Evolutionary conservation across 2,888 invertebrate species (phyloP).

Genomic region (Cybosia mesomella): DNA sequence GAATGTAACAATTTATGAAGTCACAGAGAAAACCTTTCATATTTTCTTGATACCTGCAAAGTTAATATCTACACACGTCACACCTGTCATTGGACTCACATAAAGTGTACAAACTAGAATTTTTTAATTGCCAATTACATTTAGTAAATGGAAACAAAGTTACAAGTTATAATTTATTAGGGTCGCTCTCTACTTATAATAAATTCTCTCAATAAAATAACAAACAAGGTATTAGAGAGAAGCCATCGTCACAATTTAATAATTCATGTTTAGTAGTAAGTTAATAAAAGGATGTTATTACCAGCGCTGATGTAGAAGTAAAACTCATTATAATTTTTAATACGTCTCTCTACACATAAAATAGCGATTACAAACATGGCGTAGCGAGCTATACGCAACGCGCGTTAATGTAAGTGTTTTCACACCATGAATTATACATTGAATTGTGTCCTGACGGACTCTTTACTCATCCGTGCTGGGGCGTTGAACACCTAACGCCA

Average conservation of each 20-base stretch:
- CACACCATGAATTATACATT: slow-evolving; percentile 74
- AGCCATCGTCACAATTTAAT: slow-evolving; percentile 40
- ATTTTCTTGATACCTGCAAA: background rate
- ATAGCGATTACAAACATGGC: slow-evolving; percentile 65
- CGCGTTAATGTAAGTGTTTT: slow-evolving; percentile 75
- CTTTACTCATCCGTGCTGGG: slow-evolving; percentile 63
- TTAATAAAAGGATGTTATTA: slow-evolving; percentile 55
- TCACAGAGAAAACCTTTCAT: background rate
- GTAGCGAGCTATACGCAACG: slow-evolving; percentile 64
- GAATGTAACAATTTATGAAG: background rate
- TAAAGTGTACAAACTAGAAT: background rate
- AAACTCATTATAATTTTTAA: slow-evolving; percentile 66
- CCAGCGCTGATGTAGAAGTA: slow-evolving; percentile 49
- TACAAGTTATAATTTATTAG: slow-evolving; percentile 38
- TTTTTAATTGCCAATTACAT: slow-evolving; percentile 38
- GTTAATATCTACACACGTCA: background rate
- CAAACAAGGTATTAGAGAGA: slow-evolving; percentile 29
- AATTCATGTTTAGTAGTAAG: slow-evolving; percentile 45
- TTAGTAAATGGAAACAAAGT: slow-evolving; percentile 31
- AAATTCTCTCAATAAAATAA: slow-evolving; percentile 36
- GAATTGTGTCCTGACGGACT: slow-evolving; percentile 59
- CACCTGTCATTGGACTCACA: background rate
- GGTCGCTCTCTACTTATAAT: slow-evolving; percentile 25
- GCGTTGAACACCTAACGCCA: slow-evolving; percentile 65
- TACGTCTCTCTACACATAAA: slow-evolving; percentile 60